Evolutionary conservation across 2,888 invertebrate genomes (phyloP).

Genomic region (Campaea margaritaria): DNA sequence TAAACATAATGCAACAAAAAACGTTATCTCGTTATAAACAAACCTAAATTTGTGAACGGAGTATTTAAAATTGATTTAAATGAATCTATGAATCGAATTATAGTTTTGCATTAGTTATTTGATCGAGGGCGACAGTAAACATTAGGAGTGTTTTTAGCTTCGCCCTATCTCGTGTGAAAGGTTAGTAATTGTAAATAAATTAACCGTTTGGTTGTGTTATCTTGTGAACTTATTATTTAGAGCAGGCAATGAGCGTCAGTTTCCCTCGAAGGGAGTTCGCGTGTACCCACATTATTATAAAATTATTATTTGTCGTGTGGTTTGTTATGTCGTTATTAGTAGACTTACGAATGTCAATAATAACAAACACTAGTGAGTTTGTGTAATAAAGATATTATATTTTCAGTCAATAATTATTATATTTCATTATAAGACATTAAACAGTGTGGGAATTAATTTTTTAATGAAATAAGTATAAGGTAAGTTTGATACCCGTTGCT

Average conservation of each 20-base stretch:
- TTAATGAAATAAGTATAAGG: no score
- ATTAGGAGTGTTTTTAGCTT: constrained; percentile 22
- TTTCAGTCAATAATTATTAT: no score
- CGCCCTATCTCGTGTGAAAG: constrained; percentile 53
- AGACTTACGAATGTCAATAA: constrained; percentile 8
- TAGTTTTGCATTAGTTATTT: constrained; percentile 6
- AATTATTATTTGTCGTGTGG: constrained; percentile 2
- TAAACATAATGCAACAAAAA: constrained; percentile 8
- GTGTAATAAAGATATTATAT: neutral
- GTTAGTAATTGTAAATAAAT: constrained; percentile 42
- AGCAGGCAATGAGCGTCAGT: constrained; percentile 23
- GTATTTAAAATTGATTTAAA: neutral
- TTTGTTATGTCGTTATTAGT: constrained; percentile 20
- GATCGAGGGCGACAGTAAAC: constrained; percentile 1
- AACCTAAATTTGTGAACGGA: neutral
- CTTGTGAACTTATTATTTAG: constrained; percentile 21
- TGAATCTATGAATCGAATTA: neutral
- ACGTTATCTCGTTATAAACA: constrained; percentile 2
- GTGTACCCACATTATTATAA: constrained; percentile 10
- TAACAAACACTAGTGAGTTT: constrained; percentile 6
- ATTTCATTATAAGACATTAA: no score
- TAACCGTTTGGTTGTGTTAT: constrained; percentile 25
- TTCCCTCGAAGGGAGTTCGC: constrained; percentile 11
- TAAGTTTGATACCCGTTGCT: no score
- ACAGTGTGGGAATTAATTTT: no score